Percentiles rank a stretch among this genome's conserved stretches.
Conservation (phyloP, 92 coral and sea anemone species). For the Phymanthus crucifer region DNA sequence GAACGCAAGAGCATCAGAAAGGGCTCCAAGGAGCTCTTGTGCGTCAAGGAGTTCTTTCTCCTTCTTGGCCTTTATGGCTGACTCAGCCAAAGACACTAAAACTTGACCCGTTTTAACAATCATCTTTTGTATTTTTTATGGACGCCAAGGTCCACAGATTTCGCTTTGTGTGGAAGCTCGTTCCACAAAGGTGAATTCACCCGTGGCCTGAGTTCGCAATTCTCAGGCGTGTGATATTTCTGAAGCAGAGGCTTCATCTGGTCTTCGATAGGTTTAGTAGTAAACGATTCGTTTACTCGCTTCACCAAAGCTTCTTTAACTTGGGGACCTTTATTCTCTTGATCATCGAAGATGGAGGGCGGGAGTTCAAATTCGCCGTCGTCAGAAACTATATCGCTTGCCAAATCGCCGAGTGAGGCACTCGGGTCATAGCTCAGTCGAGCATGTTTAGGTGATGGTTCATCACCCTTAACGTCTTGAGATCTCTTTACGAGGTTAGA, state of each 20-base stretch:
- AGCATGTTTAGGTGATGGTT: neutral
- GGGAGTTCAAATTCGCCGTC: neutral
- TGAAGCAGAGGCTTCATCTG: neutral
- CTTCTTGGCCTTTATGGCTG: neutral
- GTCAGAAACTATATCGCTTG: neutral
- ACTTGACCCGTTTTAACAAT: neutral
- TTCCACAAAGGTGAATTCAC: neutral
- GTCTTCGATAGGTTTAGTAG: neutral
- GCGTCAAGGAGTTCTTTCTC: neutral
- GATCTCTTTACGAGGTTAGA: neutral
- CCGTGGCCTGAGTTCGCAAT: neutral
- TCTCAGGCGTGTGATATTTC: neutral
- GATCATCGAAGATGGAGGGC: neutral
- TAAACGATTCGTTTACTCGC: too few species aligned
- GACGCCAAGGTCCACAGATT: neutral
- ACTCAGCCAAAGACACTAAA: neutral
- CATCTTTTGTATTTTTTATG: neutral
- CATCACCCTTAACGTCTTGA: neutral
- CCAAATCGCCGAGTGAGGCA: neutral
- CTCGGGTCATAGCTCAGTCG: neutral
- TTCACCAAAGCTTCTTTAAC: too few species aligned
- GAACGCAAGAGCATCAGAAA: too few species aligned
- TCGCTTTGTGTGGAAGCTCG: neutral
- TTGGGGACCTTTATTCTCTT: neutral
- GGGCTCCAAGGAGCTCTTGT: conserved; percentile 4